Base-by-base conservation (phyloP, 2,888 invertebrate species). In the Sturmia bella region DNA sequence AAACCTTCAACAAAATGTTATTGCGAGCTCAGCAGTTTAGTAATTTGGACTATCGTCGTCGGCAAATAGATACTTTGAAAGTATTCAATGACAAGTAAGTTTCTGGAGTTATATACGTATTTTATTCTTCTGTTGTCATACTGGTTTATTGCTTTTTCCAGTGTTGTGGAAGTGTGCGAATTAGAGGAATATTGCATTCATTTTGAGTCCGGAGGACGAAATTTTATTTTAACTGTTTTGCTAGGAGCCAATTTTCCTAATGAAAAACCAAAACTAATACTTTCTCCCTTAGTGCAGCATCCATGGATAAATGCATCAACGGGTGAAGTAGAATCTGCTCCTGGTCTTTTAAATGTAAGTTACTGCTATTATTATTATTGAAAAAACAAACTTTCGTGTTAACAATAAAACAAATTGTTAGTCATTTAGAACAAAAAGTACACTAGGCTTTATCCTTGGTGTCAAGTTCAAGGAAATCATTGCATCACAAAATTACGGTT, bases 31-130 rank as follows among this genome's bases (percentile, higher is more conserved):
- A 81, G 73, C 76, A 73, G 74, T 82, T 72, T 50, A 75, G 59
- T 12, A 84, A 84, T 78, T 83, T 83, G 41, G 84, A 84, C 39
- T 82, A 80, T 69, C 84, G 81, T 88, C 94, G 94, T 90, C 93
- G 94, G 32, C 96, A 96, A 92, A 96, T 96, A 84, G 95, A 95
- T 88, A 96, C 96, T 5, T 89, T 96, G 84, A 96, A 96, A 92
- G 93, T 96, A 85, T 96, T 96, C 88, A 96, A 96, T 89, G 96
- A 95, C 86, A 94, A 96, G 94, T 94, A 91, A 92, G 92, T 88
- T 32, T 32, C 32, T 32, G n/a, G 13, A 15, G n/a, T 11, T 45
- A 15, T 7, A 15, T 17, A 45, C 45, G n/a, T 15, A 7, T 2
- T 45, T 45, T 7, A 5, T 45, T 45, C 15, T 15, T 15, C 15